phyloP scores from a whole-genome alignment of 2,888 invertebrate species.

The Calliscelio sp. region DNA sequence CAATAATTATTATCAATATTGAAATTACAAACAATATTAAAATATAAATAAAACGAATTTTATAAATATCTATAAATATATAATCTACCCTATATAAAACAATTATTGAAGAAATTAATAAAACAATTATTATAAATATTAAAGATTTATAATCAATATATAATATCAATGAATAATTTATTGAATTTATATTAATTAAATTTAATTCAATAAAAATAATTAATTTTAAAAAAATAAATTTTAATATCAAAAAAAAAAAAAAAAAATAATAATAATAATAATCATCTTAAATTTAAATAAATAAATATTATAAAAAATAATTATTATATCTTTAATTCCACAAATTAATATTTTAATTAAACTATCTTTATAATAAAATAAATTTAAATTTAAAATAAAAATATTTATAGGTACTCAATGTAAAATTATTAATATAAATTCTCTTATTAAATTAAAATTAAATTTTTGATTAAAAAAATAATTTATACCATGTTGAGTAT shows the following conservation, averaged over 20 bases:
- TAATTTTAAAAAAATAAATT: conserved; percentile 83
- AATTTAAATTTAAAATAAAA: conserved; percentile 86
- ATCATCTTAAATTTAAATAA: conserved; percentile 83
- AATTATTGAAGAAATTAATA: conserved; percentile 88
- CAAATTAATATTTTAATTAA: conserved; percentile 90
- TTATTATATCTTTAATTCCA: conserved; percentile 88
- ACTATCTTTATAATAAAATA: conserved; percentile 87
- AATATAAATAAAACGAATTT: conserved; percentile 89
- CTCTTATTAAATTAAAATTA: conserved; percentile 79
- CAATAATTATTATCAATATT: conserved; percentile 90
- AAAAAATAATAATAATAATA: conserved; percentile 82
- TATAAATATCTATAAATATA: conserved; percentile 86
- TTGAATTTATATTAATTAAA: conserved; percentile 87
- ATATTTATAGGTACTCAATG: conserved; percentile 90
- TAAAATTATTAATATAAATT: conserved; percentile 88
- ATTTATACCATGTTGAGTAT: conserved; percentile 88
- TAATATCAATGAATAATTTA: conserved; percentile 87
- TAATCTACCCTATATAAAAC: conserved; percentile 86
- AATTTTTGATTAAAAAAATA: conserved; percentile 84
- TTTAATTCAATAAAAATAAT: conserved; percentile 87
- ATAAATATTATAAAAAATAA: conserved; percentile 86
- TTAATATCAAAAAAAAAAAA: conserved; percentile 80
- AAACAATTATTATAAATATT: conserved; percentile 89
- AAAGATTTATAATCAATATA: conserved; percentile 89
- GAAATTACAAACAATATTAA: conserved; percentile 89